These are phyloP conservation scores for Drosophila demipolita DNA, from an alignment of 2,888 invertebrate species.

Conservation along the genomic window DNA sequence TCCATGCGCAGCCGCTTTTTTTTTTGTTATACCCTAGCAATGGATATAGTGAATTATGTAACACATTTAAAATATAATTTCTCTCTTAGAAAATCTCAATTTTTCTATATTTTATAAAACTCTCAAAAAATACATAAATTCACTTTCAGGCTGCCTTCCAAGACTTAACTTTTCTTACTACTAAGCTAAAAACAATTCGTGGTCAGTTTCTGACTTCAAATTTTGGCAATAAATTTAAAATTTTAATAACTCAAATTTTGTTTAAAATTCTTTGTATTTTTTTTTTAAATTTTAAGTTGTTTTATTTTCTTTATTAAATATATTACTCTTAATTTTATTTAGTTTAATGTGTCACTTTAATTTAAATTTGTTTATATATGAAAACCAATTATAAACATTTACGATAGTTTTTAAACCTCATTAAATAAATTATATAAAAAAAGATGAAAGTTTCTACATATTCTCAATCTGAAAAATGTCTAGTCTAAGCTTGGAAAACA, in stretches of 20 bases:
- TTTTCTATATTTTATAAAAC: not conserved
- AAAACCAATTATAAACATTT: not conserved
- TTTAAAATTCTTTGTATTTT: not conserved
- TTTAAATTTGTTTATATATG: not conserved
- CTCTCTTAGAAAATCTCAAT: no score
- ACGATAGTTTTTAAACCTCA: not conserved
- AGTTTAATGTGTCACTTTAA: not conserved
- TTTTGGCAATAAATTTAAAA: not conserved
- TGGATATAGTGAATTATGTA: not conserved
- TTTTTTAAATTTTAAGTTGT: not conserved
- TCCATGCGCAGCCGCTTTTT: conserved; percentile 44
- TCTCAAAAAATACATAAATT: not conserved
- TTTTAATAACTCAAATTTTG: not conserved
- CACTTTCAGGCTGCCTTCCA: not conserved
- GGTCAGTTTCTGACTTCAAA: not conserved
- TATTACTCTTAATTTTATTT: not conserved
- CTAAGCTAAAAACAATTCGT: not conserved
- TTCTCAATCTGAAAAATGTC: not conserved
- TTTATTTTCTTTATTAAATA: not conserved
- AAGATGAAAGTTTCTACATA: not conserved
- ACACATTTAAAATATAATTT: not conserved
- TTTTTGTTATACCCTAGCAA: not conserved
- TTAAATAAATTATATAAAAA: not conserved
- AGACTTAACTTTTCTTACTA: not conserved
- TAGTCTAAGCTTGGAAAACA: not conserved